A percentile compares a stretch with the other conserved stretches of the same genome.
phyloP scores from a whole-genome alignment of 2,888 invertebrate species.

The Ethmia dodecea region DNA sequence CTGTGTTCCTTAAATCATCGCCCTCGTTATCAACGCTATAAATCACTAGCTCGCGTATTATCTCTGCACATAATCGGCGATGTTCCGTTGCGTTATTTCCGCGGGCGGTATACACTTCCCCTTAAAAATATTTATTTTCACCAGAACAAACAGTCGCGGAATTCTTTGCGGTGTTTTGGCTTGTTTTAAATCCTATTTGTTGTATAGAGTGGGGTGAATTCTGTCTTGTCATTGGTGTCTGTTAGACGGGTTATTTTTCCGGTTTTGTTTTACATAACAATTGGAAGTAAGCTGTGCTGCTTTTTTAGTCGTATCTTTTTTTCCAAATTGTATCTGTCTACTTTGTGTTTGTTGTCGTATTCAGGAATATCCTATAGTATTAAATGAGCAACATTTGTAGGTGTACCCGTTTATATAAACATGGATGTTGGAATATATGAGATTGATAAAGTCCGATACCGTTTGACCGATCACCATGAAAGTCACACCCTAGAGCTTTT shows the following conservation, averaged over 20 bases:
- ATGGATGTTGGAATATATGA: too few species aligned
- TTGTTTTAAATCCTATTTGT: constrained; percentile 6
- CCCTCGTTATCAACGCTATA: constrained; percentile 56
- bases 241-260: not conserved
- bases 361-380: too few species aligned
- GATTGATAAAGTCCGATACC: too few species aligned
- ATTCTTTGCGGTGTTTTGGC: constrained; percentile 4
- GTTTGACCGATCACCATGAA: too few species aligned
- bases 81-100: constrained; percentile 63
- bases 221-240: not conserved
- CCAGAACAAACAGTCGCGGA: constrained; percentile 1
- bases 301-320: too few species aligned
- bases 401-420: too few species aligned
- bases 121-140: constrained; percentile 50
- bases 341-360: too few species aligned
- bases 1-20: constrained; percentile 68
- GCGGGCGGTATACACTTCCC: constrained; percentile 52
- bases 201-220: constrained; percentile 4
- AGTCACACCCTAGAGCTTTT: too few species aligned
- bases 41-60: constrained; percentile 57
- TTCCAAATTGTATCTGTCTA: too few species aligned
- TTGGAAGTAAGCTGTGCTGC: too few species aligned
- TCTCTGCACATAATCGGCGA: constrained; percentile 60
- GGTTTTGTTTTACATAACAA: too few species aligned
- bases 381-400: too few species aligned